phyloP scores from a whole-genome alignment of 1,140 invertebrate genomes.

The Drosophila sechellia region DNA sequence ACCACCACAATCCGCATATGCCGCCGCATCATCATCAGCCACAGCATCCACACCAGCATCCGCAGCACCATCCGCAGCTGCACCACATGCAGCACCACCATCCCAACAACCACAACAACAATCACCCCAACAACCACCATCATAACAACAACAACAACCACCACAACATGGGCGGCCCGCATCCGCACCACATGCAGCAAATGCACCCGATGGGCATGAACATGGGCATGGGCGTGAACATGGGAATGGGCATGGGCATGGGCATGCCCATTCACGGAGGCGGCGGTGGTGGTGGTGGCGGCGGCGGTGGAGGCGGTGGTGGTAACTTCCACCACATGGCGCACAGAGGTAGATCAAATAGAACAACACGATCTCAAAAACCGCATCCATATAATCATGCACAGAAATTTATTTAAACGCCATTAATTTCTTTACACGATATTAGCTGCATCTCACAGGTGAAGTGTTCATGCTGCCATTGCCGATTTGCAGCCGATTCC shows the following conservation, averaged over 20 bases:
- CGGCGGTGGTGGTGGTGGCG: constrained; percentile 31
- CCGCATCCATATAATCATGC: constrained; percentile 84
- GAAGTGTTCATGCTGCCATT: constrained; percentile 81
- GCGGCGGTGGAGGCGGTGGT: constrained; percentile 31
- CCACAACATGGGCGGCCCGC: constrained; percentile 42
- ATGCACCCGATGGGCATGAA: constrained; percentile 53
- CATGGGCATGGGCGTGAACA: constrained; percentile 48
- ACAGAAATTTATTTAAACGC: constrained; percentile 84
- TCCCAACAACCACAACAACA: constrained; percentile 22
- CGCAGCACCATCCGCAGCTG: constrained; percentile 37
- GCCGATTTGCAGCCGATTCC: constrained; percentile 63
- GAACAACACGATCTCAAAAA: constrained; percentile 84
- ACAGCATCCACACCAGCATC: constrained; percentile 31
- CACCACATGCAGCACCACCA: constrained; percentile 45
- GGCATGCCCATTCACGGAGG: constrained; percentile 56
- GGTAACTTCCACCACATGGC: constrained; percentile 80
- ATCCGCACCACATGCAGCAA: constrained; percentile 66
- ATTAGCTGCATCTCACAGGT: constrained; percentile 81
- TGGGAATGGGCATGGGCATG: constrained; percentile 52
- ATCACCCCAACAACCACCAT: constrained; percentile 32
- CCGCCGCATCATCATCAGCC: constrained; percentile 32
- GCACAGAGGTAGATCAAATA: constrained; percentile 84
- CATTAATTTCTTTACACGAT: constrained; percentile 80
- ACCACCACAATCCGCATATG: constrained; percentile 46
- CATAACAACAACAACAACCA: constrained; percentile 25